A percentile compares a stretch with the other conserved stretches of the same genome.
phyloP scores from a whole-genome alignment of 2,797 vertebrate genomes.

The Picus viridis region DNA sequence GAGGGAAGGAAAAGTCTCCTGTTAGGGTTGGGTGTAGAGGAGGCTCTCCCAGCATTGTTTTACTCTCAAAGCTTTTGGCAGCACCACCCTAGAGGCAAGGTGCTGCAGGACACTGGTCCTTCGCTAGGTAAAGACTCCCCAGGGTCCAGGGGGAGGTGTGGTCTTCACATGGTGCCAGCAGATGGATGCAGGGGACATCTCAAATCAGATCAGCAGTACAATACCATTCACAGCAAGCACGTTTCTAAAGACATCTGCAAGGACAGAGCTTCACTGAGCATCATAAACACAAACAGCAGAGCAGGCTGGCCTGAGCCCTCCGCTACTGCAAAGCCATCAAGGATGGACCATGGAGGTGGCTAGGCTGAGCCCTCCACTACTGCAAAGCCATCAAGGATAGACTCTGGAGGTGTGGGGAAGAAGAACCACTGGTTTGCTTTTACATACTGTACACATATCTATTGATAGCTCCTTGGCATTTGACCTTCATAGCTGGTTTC shows the following conservation, averaged over 20 bases:
- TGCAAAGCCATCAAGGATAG: background rate
- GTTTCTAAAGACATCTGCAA: constrained; percentile 33
- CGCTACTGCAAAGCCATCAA: no score
- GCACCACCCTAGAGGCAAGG: background rate
- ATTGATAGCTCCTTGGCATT: constrained; percentile 49
- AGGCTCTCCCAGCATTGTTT: background rate
- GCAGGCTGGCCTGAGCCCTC: background rate
- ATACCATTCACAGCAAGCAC: constrained; percentile 41
- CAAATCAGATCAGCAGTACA: background rate
- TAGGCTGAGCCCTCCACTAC: background rate
- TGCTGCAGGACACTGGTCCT: background rate
- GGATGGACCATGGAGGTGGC: no score
- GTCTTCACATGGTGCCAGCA: background rate
- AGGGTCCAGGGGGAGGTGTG: background rate
- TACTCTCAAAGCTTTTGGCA: background rate
- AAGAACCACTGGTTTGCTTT: constrained; percentile 31
- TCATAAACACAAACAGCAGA: background rate
- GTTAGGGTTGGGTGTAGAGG: no score
- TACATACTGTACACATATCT: constrained; percentile 39
- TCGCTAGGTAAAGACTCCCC: background rate
- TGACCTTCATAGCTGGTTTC: constrained; percentile 20
- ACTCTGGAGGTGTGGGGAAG: background rate
- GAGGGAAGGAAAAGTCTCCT: background rate
- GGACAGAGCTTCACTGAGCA: constrained; percentile 24
- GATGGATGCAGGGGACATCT: background rate